Evolutionary conservation across 2,113 vertebrate genomes (phyloP).

Genomic region (Ictalurus furcatus): DNA sequence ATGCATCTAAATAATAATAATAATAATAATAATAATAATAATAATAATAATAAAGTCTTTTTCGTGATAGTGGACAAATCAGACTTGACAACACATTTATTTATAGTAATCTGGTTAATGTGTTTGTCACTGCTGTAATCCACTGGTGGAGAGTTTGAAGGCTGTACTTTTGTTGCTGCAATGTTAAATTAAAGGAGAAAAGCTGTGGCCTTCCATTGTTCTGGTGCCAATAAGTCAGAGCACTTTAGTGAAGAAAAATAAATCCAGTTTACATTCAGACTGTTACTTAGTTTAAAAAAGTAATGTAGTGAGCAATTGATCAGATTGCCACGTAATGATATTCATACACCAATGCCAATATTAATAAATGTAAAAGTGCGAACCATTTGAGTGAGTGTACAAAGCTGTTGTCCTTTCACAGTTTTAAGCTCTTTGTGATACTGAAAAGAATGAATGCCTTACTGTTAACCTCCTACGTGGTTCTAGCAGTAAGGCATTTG

Average conservation of each 20-base stretch:
- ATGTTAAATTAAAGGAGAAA: background rate
- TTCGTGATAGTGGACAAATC: background rate
- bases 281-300: background rate
- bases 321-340: background rate
- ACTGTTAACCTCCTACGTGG: background rate
- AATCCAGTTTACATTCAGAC: background rate
- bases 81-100: background rate
- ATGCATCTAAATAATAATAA: background rate
- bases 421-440: background rate
- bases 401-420: background rate
- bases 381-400: background rate
- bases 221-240: background rate
- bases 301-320: background rate
- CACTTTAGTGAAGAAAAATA: background rate
- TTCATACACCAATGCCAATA: background rate
- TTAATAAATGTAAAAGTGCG: background rate
- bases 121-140: background rate
- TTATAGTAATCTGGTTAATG: background rate
- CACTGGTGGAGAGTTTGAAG: background rate
- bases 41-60: no score
- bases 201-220: background rate
- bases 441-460: slow-evolving; percentile 10
- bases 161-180: background rate
- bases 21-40: background rate
- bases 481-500: background rate